Percentiles rank a stretch among this genome's conserved stretches.
Evolutionary conservation across 2,888 invertebrate species (phyloP).

Genomic region (Meteorus colon): DNA sequence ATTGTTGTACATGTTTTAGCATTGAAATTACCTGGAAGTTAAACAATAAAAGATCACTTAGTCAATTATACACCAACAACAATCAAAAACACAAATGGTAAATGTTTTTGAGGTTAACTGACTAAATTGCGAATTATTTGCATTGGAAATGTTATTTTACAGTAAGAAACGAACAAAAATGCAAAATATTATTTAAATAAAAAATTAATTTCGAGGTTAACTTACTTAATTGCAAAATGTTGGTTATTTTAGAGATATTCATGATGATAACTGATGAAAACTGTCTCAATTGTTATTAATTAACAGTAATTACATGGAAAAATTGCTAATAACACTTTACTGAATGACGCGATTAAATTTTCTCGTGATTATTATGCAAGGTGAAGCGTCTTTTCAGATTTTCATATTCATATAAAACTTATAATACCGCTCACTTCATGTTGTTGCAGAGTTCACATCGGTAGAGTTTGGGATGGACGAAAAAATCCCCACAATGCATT

Average conservation of each 20-base stretch:
- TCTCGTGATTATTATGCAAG: background rate
- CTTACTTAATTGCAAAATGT: conserved; percentile 48
- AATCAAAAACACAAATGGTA: too few species aligned
- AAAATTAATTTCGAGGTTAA: background rate
- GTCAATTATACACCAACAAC: too few species aligned
- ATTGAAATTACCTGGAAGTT: background rate
- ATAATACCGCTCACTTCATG: too few species aligned
- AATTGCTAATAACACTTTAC: background rate
- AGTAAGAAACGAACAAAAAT: too few species aligned
- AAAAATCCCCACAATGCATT: too few species aligned
- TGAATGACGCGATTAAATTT: background rate
- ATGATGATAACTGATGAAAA: conserved; percentile 33
- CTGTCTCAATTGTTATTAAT: background rate
- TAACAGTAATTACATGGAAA: background rate
- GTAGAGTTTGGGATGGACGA: too few species aligned
- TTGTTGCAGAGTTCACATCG: too few species aligned
- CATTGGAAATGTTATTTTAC: too few species aligned
- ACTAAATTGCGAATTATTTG: conserved; percentile 47
- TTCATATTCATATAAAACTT: too few species aligned
- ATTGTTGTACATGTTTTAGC: conserved; percentile 25
- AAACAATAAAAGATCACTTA: background rate
- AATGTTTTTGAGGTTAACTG: conserved; percentile 28
- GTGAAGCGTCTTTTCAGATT: background rate
- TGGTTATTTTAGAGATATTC: conserved; percentile 46
- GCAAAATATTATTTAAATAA: too few species aligned